A percentile compares a stretch with the other conserved stretches of the same genome.
Evolutionary conservation across 2,113 vertebrate genomes (phyloP).

Genomic region (rat (Rattus norvegicus)): GRCr8 NC_086031.1:107031501-107032000

Average conservation of each 20-base stretch:
- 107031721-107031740: no score
- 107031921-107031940: not conserved
- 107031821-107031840: not conserved
- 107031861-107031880: not conserved
- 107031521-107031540: not conserved
- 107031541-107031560: not conserved
- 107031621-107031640: not conserved
- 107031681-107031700: not conserved
- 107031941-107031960: not conserved
- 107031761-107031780: not conserved
- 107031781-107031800: not conserved
- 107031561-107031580: not conserved
- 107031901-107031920: not conserved
- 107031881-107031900: not conserved
- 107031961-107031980: not conserved
- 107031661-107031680: not conserved
- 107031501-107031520: not conserved
- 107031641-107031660: not conserved
- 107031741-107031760: not conserved
- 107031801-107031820: not conserved
- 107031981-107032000: not conserved
- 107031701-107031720: not conserved
- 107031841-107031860: not conserved
- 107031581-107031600: not conserved
- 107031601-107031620: not conserved